Evolutionary conservation across 1,140 invertebrate species (phyloP), one percentile per base, ranked within the genome.

Genomic region (Plectrocnemia conspersa): DNA sequence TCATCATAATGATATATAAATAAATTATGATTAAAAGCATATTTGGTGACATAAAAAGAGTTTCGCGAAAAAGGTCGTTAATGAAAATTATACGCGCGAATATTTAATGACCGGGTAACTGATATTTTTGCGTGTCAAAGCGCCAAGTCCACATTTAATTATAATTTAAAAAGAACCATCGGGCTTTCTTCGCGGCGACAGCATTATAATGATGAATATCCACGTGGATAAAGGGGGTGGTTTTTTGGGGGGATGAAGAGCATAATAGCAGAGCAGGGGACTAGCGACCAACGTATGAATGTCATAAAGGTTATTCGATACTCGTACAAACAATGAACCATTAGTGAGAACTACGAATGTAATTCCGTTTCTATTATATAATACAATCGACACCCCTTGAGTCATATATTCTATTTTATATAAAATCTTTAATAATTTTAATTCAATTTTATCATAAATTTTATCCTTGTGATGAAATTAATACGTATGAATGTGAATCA

Each of bases 281-380:
- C 25, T 13, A 44, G 41, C 18, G 13, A 9, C 41, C 21, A 40
- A 29, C 50, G 40, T 52, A 53, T 52, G 40, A 52, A 52, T 52
- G 40, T 42, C 36, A 42, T 54, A 61, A 56, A 61, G 49, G 58
- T 61, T 54, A 61, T 53, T 24, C 32, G 58, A 61, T 61, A 61
- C 58, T 36, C 44, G 27, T 32, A 50, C 54, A 56, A 61, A 61
- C 58, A 61, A 56, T 49, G 49, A 56, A 50, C 54, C 58, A 61
- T 61, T 61, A 61, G 58, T 53, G 54, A 25, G 40, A 52, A 33
- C 53, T 55, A 49, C 54, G 50, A 61, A 53, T 61, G 54, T 56
- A 54, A 56, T 53, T 59, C 24, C 49, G 41, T 38, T 38, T 59
- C 45, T 10, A 32, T 23, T 23, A 18, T 44, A n/a, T n/a, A n/a